phyloP scores from a whole-genome alignment of 2,113 vertebrate species.

The Cathartes aura region DNA sequence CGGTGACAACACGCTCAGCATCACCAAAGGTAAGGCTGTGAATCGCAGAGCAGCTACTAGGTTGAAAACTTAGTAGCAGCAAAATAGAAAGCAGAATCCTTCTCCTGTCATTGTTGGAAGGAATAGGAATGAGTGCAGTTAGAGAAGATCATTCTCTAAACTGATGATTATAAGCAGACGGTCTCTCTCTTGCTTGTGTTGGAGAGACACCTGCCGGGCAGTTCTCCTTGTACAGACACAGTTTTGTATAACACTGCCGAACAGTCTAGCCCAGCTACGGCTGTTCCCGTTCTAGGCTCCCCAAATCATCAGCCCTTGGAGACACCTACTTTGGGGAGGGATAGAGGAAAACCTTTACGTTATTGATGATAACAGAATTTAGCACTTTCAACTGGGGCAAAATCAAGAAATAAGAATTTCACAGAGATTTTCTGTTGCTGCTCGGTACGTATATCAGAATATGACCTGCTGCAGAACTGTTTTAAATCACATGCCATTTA shows the following conservation, averaged over 20 bases:
- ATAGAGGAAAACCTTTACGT: background rate
- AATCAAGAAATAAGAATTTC: background rate
- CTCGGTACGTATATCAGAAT: background rate
- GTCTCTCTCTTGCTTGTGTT: background rate
- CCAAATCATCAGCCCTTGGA: fast-evolving
- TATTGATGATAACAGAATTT: background rate
- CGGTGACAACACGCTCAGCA: conserved; percentile 99
- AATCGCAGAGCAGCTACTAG: background rate
- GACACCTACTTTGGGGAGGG: background rate
- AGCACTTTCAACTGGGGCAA: background rate
- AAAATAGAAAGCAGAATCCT: background rate
- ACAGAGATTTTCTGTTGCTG: background rate
- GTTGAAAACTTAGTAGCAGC: too few species aligned
- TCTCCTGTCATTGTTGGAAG: background rate
- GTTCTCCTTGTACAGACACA: background rate
- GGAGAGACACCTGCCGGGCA: conserved; percentile 3
- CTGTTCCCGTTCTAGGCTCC: background rate
- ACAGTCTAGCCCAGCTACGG: background rate
- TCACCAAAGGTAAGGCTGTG: conserved; percentile 91
- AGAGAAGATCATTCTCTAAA: background rate
- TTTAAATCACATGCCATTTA: background rate
- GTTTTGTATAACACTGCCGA: background rate
- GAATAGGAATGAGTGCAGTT: background rate
- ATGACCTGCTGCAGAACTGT: background rate
- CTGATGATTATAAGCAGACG: fast-evolving